phyloP scores from a whole-genome alignment of 2,113 vertebrate genomes.

The Oncorhynchus kisutch region DNA sequence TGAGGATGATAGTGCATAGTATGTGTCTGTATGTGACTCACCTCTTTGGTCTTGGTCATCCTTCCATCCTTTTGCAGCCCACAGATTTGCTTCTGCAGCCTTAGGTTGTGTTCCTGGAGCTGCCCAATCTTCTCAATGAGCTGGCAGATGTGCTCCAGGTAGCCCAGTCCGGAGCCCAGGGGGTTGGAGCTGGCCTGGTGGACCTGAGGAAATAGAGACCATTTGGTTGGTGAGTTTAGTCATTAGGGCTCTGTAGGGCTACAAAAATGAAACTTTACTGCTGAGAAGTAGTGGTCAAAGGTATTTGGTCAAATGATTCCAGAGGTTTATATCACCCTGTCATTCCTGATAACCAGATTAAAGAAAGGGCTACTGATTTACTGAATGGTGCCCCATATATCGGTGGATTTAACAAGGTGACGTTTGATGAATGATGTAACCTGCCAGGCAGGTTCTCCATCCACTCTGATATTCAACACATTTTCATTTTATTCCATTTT shows the following conservation, averaged over 20 bases:
- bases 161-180: conserved; percentile 80
- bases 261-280: too few relatives aligned
- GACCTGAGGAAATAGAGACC: conserved; percentile 61
- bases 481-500: neutral
- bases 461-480: neutral
- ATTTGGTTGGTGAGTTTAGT: neutral
- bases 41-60: conserved; percentile 78
- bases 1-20: too few relatives aligned
- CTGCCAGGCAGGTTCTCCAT: neutral
- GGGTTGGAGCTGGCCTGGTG: conserved; percentile 69
- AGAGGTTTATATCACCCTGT: too few relatives aligned
- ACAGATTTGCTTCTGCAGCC: conserved; percentile 80
- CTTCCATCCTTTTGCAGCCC: conserved; percentile 75
- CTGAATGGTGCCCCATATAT: neutral
- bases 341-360: too few relatives aligned
- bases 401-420: neutral
- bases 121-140: conserved; percentile 87
- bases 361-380: too few relatives aligned
- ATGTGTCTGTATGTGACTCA: conserved; percentile 26
- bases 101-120: conserved; percentile 83
- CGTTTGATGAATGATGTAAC: neutral
- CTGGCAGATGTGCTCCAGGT: conserved; percentile 86
- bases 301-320: neutral
- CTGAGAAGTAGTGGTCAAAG: too few relatives aligned
- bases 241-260: neutral